Evolutionary conservation across 2,888 invertebrate species (phyloP).

Genomic region (Caenorhabditis drosophilae): DNA sequence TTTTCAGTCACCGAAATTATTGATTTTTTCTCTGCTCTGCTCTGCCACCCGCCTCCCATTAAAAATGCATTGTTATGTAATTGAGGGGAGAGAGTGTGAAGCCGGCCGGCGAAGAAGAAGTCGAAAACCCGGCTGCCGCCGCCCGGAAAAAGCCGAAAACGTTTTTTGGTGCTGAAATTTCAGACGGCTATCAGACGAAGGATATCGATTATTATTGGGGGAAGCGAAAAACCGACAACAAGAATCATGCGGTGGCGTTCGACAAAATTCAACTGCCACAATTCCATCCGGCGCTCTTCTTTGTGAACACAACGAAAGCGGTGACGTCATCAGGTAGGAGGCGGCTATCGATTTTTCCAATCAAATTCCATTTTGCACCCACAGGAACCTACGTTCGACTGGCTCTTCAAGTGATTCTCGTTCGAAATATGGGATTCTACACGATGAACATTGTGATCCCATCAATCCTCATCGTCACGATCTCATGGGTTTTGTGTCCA

Average conservation of each 20-base stretch:
- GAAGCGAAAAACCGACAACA: constrained; percentile 66
- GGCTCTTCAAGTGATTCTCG: constrained; percentile 73
- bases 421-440: constrained; percentile 97
- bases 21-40: no score
- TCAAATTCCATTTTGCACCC: neutral
- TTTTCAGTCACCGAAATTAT: no score
- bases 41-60: no score
- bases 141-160: no score
- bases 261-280: constrained; percentile 71
- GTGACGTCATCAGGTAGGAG: constrained; percentile 58
- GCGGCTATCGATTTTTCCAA: neutral
- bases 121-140: no score
- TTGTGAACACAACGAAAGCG: constrained; percentile 60
- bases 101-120: no score
- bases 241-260: constrained; percentile 59
- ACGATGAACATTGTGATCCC: constrained; percentile 76
- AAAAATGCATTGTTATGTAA: no score
- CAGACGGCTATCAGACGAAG: constrained; percentile 72
- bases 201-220: constrained; percentile 73
- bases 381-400: constrained; percentile 70
- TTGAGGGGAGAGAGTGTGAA: no score
- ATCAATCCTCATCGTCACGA: constrained; percentile 65
- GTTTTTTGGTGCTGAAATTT: no score
- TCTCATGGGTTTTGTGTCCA: constrained; percentile 58
- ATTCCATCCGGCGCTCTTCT: constrained; percentile 68